Conservation (phyloP, 2,113 vertebrate species). For the Murina feae region DNA sequence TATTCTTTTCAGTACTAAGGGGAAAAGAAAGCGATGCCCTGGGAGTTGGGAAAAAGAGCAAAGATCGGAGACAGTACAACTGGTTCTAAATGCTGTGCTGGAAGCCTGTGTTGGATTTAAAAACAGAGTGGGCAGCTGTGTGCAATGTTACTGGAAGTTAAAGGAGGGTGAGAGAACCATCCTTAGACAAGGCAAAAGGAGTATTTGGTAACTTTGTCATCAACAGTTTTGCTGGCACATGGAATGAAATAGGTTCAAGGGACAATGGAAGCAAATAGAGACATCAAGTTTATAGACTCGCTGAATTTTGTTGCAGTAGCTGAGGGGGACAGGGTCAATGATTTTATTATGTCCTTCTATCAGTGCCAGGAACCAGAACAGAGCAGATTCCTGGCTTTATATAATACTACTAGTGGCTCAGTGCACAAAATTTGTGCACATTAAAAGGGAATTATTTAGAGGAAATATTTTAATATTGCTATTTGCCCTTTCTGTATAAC, state of each 20-base stretch:
- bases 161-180: not conserved
- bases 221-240: not conserved
- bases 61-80: not conserved
- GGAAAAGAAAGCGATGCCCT: not conserved
- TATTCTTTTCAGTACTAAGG: not conserved
- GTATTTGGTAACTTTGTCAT: not conserved
- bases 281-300: not conserved
- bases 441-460: no score
- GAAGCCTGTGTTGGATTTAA: not conserved
- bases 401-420: no score
- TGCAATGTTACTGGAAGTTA: not conserved
- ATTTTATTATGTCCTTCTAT: not conserved
- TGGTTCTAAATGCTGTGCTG: not conserved
- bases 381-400: not conserved
- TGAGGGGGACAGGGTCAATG: not conserved
- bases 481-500: no score
- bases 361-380: not conserved
- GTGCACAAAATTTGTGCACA: no score
- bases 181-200: not conserved
- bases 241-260: not conserved
- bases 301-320: not conserved
- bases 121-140: not conserved
- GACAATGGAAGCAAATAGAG: not conserved
- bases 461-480: no score
- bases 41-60: not conserved